Percentiles rank a stretch among this genome's conserved stretches.
Conservation (phyloP, 2,113 vertebrate genomes). For the Eptatretus burgeri region DNA sequence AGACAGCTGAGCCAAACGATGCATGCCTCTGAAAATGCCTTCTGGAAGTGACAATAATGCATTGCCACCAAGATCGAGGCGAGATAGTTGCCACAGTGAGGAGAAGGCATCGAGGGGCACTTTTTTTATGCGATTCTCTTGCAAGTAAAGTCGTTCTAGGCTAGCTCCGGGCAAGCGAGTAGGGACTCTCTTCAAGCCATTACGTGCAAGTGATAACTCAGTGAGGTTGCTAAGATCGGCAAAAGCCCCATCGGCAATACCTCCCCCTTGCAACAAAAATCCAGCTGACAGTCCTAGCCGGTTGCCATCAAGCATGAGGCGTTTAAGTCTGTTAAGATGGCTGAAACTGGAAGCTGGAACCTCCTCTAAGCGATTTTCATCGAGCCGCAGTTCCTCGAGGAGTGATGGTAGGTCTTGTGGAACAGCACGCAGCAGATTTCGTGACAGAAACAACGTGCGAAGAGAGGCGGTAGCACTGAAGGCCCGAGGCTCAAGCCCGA, state of each 20-base stretch:
- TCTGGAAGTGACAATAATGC: slow-evolving; percentile 78
- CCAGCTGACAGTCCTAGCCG: slow-evolving; percentile 27
- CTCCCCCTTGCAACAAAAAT: slow-evolving; percentile 22
- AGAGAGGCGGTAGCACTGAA: slow-evolving; percentile 80
- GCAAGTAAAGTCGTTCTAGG: slow-evolving; percentile 70
- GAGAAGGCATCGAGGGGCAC: slow-evolving; percentile 67
- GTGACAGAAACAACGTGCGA: slow-evolving; percentile 70
- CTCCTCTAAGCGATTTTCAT: slow-evolving; percentile 93
- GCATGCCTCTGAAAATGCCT: slow-evolving; percentile 78
- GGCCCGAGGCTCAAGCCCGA: slow-evolving; percentile 88
- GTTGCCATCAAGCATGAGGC: slow-evolving; percentile 82
- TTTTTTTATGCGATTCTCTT: slow-evolving; percentile 88
- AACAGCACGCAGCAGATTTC: slow-evolving; percentile 91
- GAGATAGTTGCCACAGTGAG: slow-evolving; percentile 62
- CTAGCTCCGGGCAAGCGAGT: slow-evolving; percentile 61
- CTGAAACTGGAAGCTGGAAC: slow-evolving; percentile 75
- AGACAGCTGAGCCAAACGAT: slow-evolving; percentile 85
- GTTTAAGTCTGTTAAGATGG: slow-evolving; percentile 85
- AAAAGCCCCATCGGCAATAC: slow-evolving; percentile 73
- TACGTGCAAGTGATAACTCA: slow-evolving; percentile 68
- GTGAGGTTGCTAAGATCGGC: slow-evolving; percentile 69
- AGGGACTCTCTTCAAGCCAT: slow-evolving; percentile 62
- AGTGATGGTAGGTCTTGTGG: slow-evolving; percentile 69
- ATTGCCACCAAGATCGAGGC: slow-evolving; percentile 83
- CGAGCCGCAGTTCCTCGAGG: slow-evolving; percentile 80